Evolutionary conservation across 2,888 invertebrate species (phyloP).

Genomic region (Leptopterna dolabrata): DNA sequence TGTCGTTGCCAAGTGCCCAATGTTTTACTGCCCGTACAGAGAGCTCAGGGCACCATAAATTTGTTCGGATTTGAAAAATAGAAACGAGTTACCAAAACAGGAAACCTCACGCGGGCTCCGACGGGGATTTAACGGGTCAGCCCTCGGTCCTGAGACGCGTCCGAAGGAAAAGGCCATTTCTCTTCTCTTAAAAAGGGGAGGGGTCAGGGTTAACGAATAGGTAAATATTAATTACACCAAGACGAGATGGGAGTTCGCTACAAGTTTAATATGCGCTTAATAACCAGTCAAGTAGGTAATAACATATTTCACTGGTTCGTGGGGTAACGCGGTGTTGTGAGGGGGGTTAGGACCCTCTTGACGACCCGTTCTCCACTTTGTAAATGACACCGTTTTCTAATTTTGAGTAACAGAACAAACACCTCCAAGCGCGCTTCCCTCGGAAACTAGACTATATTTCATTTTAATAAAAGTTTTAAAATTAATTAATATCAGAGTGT

Average conservation of each 20-base stretch:
- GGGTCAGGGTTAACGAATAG: slow-evolving; percentile 55
- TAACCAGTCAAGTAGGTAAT: slow-evolving; percentile 61
- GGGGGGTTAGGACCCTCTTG: background rate
- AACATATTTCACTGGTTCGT: slow-evolving; percentile 59
- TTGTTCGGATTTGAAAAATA: background rate
- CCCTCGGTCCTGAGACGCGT: background rate
- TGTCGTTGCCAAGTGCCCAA: background rate
- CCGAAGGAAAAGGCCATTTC: slow-evolving; percentile 19
- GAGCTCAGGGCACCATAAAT: background rate
- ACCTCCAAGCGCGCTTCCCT: slow-evolving; percentile 46
- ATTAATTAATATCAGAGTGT: slow-evolving; percentile 60
- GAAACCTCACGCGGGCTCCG: background rate
- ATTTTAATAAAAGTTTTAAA: slow-evolving; percentile 62
- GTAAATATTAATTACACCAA: slow-evolving; percentile 59
- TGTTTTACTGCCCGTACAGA: background rate
- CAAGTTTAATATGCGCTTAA: slow-evolving; percentile 61
- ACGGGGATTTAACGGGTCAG: slow-evolving; percentile 37
- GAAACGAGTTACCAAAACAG: background rate
- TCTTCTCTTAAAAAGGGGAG: background rate
- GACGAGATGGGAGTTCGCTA: slow-evolving; percentile 57
- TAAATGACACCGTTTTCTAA: slow-evolving; percentile 61
- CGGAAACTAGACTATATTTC: slow-evolving; percentile 59
- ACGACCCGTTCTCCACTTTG: slow-evolving; percentile 51
- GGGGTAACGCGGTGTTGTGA: background rate
- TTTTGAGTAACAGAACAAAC: slow-evolving; percentile 59